Conservation (phyloP, 2,888 invertebrate species). For the Chironomus tentans region DNA sequence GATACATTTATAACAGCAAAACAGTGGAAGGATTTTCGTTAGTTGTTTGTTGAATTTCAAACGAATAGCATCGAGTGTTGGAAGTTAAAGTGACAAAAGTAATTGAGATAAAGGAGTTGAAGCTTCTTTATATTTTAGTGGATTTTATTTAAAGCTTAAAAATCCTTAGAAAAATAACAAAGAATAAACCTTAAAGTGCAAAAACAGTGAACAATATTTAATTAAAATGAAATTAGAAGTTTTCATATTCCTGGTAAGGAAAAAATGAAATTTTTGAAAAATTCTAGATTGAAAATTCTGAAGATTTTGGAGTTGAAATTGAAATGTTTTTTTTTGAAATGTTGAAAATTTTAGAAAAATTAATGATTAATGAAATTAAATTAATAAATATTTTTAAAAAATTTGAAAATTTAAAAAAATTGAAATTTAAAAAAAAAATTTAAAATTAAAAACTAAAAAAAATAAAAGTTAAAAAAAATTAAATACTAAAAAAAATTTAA, state of each 20-base stretch:
- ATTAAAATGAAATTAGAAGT: constrained; percentile 23
- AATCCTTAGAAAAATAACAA: too few species aligned
- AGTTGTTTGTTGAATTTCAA: constrained; percentile 11
- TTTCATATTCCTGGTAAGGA: constrained; percentile 20
- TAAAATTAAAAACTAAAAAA: too few species aligned
- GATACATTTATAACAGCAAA: constrained; percentile 22
- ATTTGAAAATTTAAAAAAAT: too few species aligned
- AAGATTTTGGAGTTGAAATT: not conserved
- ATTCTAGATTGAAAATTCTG: not conserved
- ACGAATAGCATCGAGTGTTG: constrained; percentile 2
- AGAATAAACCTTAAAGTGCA: not conserved
- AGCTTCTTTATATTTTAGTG: not conserved
- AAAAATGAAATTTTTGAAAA: not conserved
- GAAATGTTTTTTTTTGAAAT: too few species aligned
- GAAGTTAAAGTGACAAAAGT: not conserved
- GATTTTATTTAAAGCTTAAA: not conserved
- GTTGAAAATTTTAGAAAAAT: too few species aligned
- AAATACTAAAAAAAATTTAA: too few species aligned
- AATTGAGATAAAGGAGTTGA: not conserved
- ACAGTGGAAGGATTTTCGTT: constrained; percentile 15
- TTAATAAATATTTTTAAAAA: too few species aligned
- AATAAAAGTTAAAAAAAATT: too few species aligned
- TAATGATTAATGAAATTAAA: too few species aligned
- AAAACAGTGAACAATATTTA: not conserved
- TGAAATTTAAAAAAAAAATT: too few species aligned